Percentiles rank a stretch among this genome's conserved stretches.
Evolutionary conservation across 1,140 invertebrate genomes (phyloP).

Genomic region (Ips nitidus): DNA sequence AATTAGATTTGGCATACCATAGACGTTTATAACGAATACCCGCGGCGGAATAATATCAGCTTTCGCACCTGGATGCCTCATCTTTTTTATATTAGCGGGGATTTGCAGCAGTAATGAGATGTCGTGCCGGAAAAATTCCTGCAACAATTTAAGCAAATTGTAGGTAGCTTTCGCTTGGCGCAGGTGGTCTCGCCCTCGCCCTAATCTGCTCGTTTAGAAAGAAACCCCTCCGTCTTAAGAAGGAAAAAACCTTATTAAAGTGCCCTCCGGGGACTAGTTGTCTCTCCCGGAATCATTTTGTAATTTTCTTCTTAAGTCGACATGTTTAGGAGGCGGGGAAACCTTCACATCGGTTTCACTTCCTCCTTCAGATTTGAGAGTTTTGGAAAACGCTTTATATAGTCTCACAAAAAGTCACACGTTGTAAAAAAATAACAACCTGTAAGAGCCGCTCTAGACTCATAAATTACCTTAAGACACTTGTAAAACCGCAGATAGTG

Average conservation of each 20-base stretch:
- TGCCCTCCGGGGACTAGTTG: conserved; percentile 24
- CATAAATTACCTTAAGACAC: too few relatives aligned
- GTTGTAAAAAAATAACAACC: too few relatives aligned
- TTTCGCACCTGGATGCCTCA: conserved; percentile 12
- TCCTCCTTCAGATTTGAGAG: neutral
- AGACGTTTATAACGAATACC: too few relatives aligned
- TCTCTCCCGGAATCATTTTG: conserved; percentile 36
- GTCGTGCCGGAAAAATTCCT: conserved; percentile 39
- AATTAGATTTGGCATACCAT: too few relatives aligned
- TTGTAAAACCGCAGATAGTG: too few relatives aligned
- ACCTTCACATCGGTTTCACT: neutral
- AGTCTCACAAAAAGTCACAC: too few relatives aligned
- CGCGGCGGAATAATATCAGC: conserved; percentile 1
- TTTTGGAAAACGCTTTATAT: too few relatives aligned
- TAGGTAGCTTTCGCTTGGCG: conserved; percentile 36
- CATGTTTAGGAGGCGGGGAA: neutral
- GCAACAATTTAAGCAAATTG: conserved; percentile 37
- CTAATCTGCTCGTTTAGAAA: conserved; percentile 39
- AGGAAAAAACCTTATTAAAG: conserved; percentile 41
- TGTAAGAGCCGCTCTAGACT: too few relatives aligned
- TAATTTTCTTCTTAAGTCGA: conserved; percentile 39
- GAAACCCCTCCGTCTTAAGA: conserved; percentile 17
- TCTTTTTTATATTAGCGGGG: conserved; percentile 39
- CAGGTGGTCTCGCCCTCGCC: conserved; percentile 35
- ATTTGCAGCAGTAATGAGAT: conserved; percentile 40